Evolutionary conservation across 2,797 vertebrate genomes (phyloP).

Genomic region (Catharus ustulatus): DNA sequence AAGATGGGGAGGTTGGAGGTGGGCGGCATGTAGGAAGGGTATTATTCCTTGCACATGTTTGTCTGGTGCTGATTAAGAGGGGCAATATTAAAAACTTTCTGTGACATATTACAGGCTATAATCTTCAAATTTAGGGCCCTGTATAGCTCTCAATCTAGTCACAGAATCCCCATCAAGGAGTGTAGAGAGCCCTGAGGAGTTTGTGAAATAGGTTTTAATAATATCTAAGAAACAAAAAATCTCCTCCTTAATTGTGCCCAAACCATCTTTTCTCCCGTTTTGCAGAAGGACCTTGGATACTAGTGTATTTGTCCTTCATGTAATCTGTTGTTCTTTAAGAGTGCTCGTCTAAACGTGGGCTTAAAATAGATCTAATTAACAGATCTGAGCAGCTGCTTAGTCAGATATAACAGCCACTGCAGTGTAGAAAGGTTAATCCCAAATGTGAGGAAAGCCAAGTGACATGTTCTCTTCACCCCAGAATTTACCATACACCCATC

Average conservation of each 20-base stretch:
- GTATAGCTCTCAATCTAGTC: neutral
- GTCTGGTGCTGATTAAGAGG: constrained; percentile 35
- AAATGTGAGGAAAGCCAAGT: neutral
- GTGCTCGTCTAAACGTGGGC: neutral
- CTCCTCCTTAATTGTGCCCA: neutral
- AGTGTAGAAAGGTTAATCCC: neutral
- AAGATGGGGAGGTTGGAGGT: neutral
- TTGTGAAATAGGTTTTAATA: neutral
- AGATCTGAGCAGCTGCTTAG: neutral
- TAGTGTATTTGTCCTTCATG: neutral
- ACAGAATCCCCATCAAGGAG: neutral
- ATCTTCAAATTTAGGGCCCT: constrained; percentile 18
- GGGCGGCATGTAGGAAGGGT: neutral
- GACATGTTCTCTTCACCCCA: neutral
- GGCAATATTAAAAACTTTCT: neutral
- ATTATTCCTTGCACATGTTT: constrained; percentile 37
- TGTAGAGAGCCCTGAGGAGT: neutral
- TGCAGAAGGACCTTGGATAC: neutral
- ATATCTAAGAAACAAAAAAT: neutral
- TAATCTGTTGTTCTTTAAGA: neutral
- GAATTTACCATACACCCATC: neutral
- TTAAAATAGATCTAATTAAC: neutral
- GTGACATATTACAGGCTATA: constrained; percentile 8
- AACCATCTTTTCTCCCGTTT: neutral
- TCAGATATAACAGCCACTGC: neutral